Base-by-base conservation (phyloP, 2,888 invertebrate species). In the Neoaliturus tenellus region DNA sequence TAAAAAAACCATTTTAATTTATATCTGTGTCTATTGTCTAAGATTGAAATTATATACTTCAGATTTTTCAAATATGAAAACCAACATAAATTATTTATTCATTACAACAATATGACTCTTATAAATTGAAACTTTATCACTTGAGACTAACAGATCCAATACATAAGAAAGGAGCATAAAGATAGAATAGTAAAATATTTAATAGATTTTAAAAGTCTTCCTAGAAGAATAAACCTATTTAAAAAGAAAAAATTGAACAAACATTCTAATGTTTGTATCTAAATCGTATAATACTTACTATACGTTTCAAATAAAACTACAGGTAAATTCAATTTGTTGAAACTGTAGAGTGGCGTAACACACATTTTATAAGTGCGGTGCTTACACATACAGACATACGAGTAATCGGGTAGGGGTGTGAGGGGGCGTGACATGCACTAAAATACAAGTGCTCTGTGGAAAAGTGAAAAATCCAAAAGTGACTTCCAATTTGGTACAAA, bases 381-480 rank as follows among this genome's bases (percentile, higher is more conserved):
- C 81, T 81, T 62, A 81, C 81, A 82, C 82, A 82, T 81, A 17
- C 78, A 78, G 12, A 73, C 73, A 82, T 55, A 81, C 82, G 82
- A 73, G 39, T 73, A 35, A 35, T 39, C 5, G 58, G 58, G 58
- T 39, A 39, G 20, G 58, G 48, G 80, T 67, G 44, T 44, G 39
- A 67, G 41, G 84, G 81, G 41, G 58, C 25, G 82, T 82, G 84
- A 84, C 87, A 87, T 87, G 87, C 87, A 87, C 87, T 87, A 85
- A 83, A 82, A 83, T 86, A 86, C 84, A 86, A 86, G 87, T 87
- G 86, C 86, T 86, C 84, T 85, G 85, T 86, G 85, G 86, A 85
- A 84, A 84, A 84, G 81, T 85, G 82, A 85, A 91, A 85, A 86
- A 86, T 73, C 83, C 80, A 83, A 86, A 86, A 84, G 48, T 80